Evolutionary conservation across 2,113 vertebrate genomes (phyloP).

Genomic region (Steatornis caripensis): DNA sequence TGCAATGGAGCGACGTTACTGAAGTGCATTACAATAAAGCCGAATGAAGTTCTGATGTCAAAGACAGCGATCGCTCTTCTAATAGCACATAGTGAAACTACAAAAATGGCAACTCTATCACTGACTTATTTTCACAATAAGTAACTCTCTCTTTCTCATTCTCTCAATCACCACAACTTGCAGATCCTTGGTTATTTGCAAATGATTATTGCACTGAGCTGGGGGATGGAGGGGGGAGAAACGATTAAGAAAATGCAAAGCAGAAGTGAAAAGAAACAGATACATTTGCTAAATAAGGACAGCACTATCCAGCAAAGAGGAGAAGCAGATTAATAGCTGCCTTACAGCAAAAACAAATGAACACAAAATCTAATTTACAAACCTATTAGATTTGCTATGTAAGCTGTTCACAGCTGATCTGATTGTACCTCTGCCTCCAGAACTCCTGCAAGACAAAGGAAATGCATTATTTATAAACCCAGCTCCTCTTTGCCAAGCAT

Average conservation of each 20-base stretch:
- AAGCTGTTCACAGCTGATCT: slow-evolving; percentile 83
- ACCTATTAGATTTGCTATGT: slow-evolving; percentile 89
- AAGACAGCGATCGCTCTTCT: not conserved
- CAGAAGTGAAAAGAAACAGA: slow-evolving; percentile 72
- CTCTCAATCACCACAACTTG: slow-evolving; percentile 26
- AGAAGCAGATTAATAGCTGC: slow-evolving; percentile 81
- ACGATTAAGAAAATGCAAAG: slow-evolving; percentile 69
- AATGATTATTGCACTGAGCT: slow-evolving; percentile 38
- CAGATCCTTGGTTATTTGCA: slow-evolving; percentile 57
- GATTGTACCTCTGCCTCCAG: slow-evolving; percentile 84
- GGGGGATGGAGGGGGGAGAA: not conserved
- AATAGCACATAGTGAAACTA: not conserved
- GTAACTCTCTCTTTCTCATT: not conserved
- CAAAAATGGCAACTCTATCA: slow-evolving; percentile 39
- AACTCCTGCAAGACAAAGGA: slow-evolving; percentile 85
- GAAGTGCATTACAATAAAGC: not conserved
- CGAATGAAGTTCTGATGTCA: not conserved
- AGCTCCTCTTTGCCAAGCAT: slow-evolving; percentile 61
- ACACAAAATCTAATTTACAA: slow-evolving; percentile 85
- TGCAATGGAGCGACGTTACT: not conserved
- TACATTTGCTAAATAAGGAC: slow-evolving; percentile 71
- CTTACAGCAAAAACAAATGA: slow-evolving; percentile 83
- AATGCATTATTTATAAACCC: slow-evolving; percentile 82
- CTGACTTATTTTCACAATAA: slow-evolving; percentile 62
- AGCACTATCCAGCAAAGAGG: slow-evolving; percentile 68